Conservation (phyloP, 1,140 invertebrate species). For the Diprion similis region DNA sequence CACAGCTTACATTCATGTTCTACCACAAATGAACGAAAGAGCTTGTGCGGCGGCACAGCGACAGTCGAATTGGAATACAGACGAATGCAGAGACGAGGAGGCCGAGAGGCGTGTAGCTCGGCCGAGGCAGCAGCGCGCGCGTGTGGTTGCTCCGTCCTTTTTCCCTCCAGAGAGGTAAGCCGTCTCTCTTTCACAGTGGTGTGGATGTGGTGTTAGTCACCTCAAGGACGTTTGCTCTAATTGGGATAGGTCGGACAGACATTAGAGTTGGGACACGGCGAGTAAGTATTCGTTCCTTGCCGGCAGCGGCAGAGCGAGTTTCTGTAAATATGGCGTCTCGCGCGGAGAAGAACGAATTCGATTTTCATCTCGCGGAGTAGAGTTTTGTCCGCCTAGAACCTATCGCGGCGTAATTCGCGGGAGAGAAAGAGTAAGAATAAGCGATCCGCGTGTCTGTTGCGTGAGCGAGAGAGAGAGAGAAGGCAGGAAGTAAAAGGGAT, state of each 20-base stretch:
- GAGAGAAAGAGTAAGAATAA: background rate
- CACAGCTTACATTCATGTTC: background rate
- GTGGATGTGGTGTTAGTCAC: conserved; percentile 43
- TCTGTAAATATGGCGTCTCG: background rate
- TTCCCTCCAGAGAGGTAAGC: background rate
- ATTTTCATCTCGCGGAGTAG: background rate
- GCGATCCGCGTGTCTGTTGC: conserved; percentile 6
- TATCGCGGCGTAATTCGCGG: background rate
- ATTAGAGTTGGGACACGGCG: background rate
- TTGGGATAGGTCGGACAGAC: conserved; percentile 54
- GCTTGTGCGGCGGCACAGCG: no score
- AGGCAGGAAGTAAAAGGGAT: background rate
- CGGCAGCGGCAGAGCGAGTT: background rate
- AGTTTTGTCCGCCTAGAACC: background rate
- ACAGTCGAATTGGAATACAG: no score
- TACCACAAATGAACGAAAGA: background rate
- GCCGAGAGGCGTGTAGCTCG: background rate
- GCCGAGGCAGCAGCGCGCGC: background rate
- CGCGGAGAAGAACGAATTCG: background rate
- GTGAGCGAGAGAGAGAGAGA: background rate
- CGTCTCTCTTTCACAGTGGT: conserved; percentile 23
- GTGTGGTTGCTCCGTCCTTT: background rate
- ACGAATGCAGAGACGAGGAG: no score
- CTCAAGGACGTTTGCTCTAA: conserved; percentile 54
- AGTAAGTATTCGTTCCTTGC: background rate